Conservation (phyloP, 2,113 vertebrate species). For the Leptobrachium leishanense region DNA sequence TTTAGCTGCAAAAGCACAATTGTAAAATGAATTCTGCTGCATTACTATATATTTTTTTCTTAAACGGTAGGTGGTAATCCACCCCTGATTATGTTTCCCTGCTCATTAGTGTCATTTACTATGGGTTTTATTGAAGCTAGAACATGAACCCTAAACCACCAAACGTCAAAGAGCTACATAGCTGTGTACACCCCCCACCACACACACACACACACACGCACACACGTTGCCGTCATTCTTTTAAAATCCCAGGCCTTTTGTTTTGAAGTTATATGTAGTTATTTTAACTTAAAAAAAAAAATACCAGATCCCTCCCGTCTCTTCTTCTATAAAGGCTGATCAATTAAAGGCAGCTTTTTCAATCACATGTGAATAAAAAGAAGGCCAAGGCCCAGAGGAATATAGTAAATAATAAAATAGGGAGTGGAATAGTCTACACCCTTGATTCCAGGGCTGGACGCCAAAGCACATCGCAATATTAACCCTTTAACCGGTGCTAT, state of each 20-base stretch:
- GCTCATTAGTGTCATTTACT: not conserved
- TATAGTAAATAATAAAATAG: conserved; percentile 29
- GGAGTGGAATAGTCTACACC: not conserved
- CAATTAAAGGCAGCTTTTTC: conserved; percentile 46
- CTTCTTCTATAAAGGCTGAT: conserved; percentile 33
- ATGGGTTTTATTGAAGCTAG: not conserved
- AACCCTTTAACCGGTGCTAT: too few relatives aligned
- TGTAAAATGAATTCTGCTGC: not conserved
- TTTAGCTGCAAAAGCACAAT: not conserved
- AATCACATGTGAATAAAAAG: conserved; percentile 21
- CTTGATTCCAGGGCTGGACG: not conserved
- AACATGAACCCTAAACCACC: not conserved
- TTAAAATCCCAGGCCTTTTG: conserved; percentile 37
- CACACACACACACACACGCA: too few relatives aligned
- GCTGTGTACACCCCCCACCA: too few relatives aligned
- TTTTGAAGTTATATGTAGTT: conserved; percentile 40
- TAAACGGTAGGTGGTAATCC: conserved; percentile 10
- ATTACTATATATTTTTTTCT: not conserved
- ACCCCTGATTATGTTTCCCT: conserved; percentile 11
- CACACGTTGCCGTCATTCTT: not conserved
- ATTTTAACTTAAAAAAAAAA: conserved; percentile 38
- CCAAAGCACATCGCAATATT: too few relatives aligned
- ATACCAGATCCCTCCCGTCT: conserved; percentile 24
- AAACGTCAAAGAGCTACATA: too few relatives aligned
- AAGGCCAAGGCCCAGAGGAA: conserved; percentile 18